These are phyloP conservation scores for Spondyliosoma cantharus DNA, from an alignment of 2,797 vertebrate genomes.

Conservation along the genomic window DNA sequence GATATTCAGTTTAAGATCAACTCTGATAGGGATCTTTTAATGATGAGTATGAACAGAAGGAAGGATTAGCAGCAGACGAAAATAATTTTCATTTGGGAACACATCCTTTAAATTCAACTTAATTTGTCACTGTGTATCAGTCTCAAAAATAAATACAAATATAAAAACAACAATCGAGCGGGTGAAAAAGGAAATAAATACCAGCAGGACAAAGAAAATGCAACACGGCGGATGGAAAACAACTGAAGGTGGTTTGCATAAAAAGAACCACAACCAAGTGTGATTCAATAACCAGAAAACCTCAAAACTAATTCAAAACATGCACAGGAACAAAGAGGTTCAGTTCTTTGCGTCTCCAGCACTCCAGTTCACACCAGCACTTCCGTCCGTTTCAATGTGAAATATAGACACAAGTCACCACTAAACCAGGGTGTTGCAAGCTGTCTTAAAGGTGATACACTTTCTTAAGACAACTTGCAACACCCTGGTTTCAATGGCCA, in stretches of 20 bases:
- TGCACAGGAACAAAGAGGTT: background rate
- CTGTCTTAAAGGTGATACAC: no score
- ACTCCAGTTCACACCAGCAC: background rate
- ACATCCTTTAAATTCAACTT: no score
- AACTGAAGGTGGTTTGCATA: background rate
- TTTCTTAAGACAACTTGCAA: no score
- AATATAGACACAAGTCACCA: background rate
- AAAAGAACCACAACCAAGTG: background rate
- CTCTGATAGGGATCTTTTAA: no score
- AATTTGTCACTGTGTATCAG: background rate
- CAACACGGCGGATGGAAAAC: background rate
- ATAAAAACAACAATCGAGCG: background rate
- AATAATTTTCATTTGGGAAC: background rate
- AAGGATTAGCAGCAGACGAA: background rate
- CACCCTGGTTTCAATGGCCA: no score
- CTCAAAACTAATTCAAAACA: conserved; percentile 18
- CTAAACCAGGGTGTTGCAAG: no score
- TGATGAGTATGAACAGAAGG: background rate
- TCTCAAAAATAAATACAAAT: background rate
- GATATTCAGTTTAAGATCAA: no score
- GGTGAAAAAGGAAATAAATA: background rate
- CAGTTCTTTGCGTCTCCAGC: background rate
- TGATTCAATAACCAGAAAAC: background rate
- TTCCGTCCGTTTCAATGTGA: background rate
- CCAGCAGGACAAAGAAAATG: background rate